These are phyloP conservation scores for Danaus melanippus DNA, from an alignment of 1,140 invertebrate genomes.

Conservation along the genomic window DNA sequence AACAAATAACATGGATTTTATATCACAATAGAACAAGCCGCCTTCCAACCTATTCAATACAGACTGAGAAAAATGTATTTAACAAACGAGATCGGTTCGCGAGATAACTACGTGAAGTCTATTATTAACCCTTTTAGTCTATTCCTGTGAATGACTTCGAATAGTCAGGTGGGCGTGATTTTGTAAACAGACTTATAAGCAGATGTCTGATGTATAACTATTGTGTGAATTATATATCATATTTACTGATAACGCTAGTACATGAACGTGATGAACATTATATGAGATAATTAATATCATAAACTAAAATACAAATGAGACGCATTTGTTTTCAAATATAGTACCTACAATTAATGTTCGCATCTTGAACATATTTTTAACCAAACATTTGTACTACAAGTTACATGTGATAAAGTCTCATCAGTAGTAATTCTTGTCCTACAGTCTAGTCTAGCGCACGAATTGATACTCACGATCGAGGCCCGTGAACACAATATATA, in stretches of 20 bases:
- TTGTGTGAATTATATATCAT: not conserved
- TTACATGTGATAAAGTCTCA: conserved; percentile 35
- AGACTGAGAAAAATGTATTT: conserved; percentile 60
- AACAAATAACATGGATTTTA: conserved; percentile 61
- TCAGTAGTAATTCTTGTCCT: conserved; percentile 23
- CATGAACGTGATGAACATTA: too few species aligned
- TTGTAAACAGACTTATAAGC: conserved; percentile 16
- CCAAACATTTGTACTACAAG: too few species aligned
- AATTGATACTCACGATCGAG: conserved; percentile 54
- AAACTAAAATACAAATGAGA: too few species aligned
- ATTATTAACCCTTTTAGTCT: conserved; percentile 59
- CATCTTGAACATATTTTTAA: too few species aligned
- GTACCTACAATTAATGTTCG: too few species aligned
- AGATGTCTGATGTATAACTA: conserved; percentile 5
- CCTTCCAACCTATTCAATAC: conserved; percentile 44
- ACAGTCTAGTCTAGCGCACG: conserved; percentile 30
- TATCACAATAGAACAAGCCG: conserved; percentile 51
- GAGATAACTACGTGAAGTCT: conserved; percentile 53
- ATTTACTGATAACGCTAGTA: conserved; percentile 1
- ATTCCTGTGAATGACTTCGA: conserved; percentile 10
- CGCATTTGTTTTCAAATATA: too few species aligned
- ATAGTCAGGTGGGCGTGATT: conserved; percentile 16
- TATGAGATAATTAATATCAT: too few species aligned
- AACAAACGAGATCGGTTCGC: conserved; percentile 55
- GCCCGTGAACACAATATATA: conserved; percentile 52